Evolutionary conservation across 2,888 invertebrate genomes (phyloP).

Genomic region (Lithophane socia): DNA sequence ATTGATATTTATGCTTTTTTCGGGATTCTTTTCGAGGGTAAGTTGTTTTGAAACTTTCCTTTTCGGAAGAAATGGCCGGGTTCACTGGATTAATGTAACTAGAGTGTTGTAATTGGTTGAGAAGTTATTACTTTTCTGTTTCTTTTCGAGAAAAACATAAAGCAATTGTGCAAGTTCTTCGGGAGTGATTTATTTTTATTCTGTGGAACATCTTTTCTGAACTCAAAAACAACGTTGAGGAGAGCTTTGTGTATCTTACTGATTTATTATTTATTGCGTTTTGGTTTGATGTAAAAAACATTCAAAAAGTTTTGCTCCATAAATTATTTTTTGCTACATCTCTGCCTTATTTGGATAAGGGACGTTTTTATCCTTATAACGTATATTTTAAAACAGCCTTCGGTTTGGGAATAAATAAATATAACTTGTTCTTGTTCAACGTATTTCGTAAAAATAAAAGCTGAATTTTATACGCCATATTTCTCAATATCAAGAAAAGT

Average conservation of each 20-base stretch:
- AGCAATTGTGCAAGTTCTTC: conserved; percentile 82
- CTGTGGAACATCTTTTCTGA: conserved; percentile 78
- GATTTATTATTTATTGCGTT: conserved; percentile 80
- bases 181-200: conserved; percentile 84
- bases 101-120: conserved; percentile 87
- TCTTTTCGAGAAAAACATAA: conserved; percentile 84
- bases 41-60: conserved; percentile 86
- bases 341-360: conserved; percentile 36
- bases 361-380: conserved; percentile 42
- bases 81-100: conserved; percentile 85
- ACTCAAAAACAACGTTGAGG: conserved; percentile 80
- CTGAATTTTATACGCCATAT: conserved; percentile 33
- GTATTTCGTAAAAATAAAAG: conserved; percentile 15
- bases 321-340: conserved; percentile 67
- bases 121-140: conserved; percentile 86
- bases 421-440: conserved; percentile 6
- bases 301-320: conserved; percentile 69
- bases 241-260: conserved; percentile 76
- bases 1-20: conserved; percentile 88
- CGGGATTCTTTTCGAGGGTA: conserved; percentile 81
- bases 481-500: conserved; percentile 38
- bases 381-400: conserved; percentile 39
- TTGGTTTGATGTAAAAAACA: conserved; percentile 72
- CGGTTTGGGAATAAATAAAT: conserved; percentile 26
- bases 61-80: conserved; percentile 79